phyloP scores from a whole-genome alignment of 2,797 vertebrate species.

The Syncerus caffer region DNA sequence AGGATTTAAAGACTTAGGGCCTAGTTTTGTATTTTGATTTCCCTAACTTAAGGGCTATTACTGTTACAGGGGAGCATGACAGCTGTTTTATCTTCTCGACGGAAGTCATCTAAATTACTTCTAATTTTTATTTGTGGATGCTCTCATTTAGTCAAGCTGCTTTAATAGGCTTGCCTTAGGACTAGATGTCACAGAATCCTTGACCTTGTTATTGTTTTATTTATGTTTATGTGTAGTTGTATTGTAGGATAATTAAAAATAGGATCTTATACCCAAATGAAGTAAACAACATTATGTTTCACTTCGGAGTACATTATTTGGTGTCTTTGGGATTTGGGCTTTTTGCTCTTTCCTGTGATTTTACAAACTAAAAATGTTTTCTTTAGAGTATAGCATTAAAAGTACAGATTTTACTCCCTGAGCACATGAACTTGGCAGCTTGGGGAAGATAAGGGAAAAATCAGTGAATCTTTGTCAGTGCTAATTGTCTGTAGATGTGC shows the following conservation, averaged over 20 bases:
- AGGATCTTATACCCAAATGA: not conserved
- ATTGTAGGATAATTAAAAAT: not conserved
- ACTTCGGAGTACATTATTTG: not conserved
- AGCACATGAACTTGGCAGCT: not conserved
- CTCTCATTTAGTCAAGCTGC: not conserved
- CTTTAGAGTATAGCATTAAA: not conserved
- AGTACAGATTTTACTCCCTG: not conserved
- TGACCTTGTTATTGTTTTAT: not conserved
- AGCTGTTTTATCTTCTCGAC: not conserved
- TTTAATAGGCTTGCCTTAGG: not conserved
- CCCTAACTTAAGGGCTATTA: not conserved
- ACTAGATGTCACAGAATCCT: not conserved
- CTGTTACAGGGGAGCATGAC: not conserved
- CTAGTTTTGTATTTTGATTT: not conserved
- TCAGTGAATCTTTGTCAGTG: not conserved
- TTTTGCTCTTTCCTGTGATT: not conserved
- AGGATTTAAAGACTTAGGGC: not conserved
- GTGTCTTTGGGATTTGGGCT: not conserved
- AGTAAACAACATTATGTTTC: not conserved
- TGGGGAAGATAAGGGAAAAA: not conserved
- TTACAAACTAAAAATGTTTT: slow-evolving; percentile 3
- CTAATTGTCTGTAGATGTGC: not conserved
- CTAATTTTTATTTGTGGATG: not conserved
- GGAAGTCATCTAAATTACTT: not conserved
- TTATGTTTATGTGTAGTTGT: not conserved